Percentiles rank a stretch among this genome's conserved stretches.
Evolutionary conservation across 2,113 vertebrate genomes (phyloP).

Genomic region (Merops nubicus): DNA sequence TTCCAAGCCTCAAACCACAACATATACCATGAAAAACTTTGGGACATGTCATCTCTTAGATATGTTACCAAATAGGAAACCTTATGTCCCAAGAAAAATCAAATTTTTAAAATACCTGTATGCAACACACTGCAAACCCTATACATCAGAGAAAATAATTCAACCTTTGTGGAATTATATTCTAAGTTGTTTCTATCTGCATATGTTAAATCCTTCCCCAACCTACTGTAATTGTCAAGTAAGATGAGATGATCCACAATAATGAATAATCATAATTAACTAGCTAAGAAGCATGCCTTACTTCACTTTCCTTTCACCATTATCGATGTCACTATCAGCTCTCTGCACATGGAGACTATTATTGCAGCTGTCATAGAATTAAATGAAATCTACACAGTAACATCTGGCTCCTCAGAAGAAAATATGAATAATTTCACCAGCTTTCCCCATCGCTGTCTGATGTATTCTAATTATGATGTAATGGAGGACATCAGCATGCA

Average conservation of each 20-base stretch:
- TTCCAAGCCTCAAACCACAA: too few species aligned
- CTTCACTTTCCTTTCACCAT: constrained; percentile 54
- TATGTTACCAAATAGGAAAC: background rate
- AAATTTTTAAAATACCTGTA: background rate
- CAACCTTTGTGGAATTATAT: background rate
- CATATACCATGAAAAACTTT: background rate
- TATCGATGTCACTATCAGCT: constrained; percentile 78
- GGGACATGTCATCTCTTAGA: rapidly evolving
- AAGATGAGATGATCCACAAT: background rate
- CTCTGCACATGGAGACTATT: constrained; percentile 76
- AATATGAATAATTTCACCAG: constrained; percentile 76
- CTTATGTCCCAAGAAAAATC: background rate
- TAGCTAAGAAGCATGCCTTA: background rate
- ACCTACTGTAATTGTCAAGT: background rate
- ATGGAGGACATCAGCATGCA: constrained; percentile 85
- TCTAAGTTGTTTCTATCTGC: background rate
- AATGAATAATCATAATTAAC: constrained; percentile 51
- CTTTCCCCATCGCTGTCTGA: constrained; percentile 77
- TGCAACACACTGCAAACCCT: background rate
- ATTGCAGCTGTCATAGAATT: constrained; percentile 82
- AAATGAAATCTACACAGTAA: constrained; percentile 86
- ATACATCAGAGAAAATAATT: background rate
- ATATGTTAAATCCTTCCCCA: background rate
- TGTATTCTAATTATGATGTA: constrained; percentile 90
- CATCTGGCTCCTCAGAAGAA: constrained; percentile 80